phyloP scores from a whole-genome alignment of 2,888 invertebrate genomes.

The Drosophila putrida region DNA sequence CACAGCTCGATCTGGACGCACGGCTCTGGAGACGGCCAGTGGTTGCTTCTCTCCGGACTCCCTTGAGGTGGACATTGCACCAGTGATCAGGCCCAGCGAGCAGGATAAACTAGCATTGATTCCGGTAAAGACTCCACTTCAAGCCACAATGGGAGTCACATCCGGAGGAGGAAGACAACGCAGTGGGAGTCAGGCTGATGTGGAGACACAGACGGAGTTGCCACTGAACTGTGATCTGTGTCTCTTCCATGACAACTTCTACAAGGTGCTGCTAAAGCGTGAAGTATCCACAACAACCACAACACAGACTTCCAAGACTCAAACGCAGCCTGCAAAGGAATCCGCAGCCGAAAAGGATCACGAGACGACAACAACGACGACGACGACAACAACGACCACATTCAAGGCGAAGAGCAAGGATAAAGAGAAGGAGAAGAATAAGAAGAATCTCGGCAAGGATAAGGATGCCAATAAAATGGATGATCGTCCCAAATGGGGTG shows the following conservation, averaged over 20 bases:
- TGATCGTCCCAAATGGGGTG: conserved; percentile 91
- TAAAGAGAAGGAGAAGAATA: conserved; percentile 73
- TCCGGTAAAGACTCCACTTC: conserved; percentile 52
- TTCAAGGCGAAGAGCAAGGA: conserved; percentile 82
- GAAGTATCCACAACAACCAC: conserved; percentile 85
- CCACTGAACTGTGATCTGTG: conserved; percentile 84
- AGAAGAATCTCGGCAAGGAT: conserved; percentile 61
- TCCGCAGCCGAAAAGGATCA: conserved; percentile 76
- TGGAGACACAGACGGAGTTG: conserved; percentile 84
- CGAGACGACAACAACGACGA: conserved; percentile 84
- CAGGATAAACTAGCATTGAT: conserved; percentile 73
- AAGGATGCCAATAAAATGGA: conserved; percentile 85
- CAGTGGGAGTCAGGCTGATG: conserved; percentile 67
- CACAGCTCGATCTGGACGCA: conserved; percentile 53
- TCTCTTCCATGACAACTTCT: conserved; percentile 84
- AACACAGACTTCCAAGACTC: conserved; percentile 84
- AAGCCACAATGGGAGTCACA: not conserved
- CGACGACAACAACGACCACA: conserved; percentile 84
- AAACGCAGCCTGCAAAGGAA: conserved; percentile 74
- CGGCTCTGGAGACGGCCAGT: conserved; percentile 48
- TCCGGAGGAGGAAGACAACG: conserved; percentile 7
- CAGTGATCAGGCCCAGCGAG: conserved; percentile 10
- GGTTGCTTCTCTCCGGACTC: conserved; percentile 73
- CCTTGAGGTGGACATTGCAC: conserved; percentile 58
- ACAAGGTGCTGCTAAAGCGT: conserved; percentile 84